Evolutionary conservation across 1,140 invertebrate genomes (phyloP), one percentile per base, ranked within the genome.

Genomic region (Zaprionus camerounensis): DNA sequence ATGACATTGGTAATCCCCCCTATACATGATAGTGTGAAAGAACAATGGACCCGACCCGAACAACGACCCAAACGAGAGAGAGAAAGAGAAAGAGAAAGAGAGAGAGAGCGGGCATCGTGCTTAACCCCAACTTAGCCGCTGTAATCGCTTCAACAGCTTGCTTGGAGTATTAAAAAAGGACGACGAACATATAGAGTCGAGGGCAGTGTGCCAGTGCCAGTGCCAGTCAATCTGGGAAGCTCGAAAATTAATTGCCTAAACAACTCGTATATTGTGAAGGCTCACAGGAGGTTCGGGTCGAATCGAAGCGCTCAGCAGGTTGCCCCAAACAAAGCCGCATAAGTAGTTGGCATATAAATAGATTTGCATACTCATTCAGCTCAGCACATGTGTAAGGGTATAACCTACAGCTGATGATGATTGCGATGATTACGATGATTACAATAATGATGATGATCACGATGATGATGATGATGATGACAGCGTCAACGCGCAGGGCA

Each of bases 301-400:
- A n/a, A 34, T 36, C 53, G 46, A 34, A 20, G 41, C 17, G 34
- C 63, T 36, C 69, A 66, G 57, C 62, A 51, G 63, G 57, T 64
- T 26, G 66, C 58, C 63, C 58, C 53, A 71, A 70, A 78, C 66
- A 74, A 78, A 80, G 78, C 78, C 78, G 55, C 78, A 73, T 80
- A 80, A 80, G 78, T 80, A 80, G 78, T 80, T 80, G 78, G 69
- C 74, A 77, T 80, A 80, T 80, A 80, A 80, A 80, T 80, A 77
- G 78, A 80, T 80, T 80, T 80, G 78, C 78, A 80, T 80, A 80
- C 44, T 73, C 74, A 77, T 64, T 65, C 59, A 20, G 24, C 20
- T 53, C 12, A 31, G 15, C 34, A 56, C 58, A 63, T 71, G 34
- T 71, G 71, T 73, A 44, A 56, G 57, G 34, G 36, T 69, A 49